phyloP scores from a whole-genome alignment of 2,797 vertebrate genomes.

The Aldrovandia affinis region DNA sequence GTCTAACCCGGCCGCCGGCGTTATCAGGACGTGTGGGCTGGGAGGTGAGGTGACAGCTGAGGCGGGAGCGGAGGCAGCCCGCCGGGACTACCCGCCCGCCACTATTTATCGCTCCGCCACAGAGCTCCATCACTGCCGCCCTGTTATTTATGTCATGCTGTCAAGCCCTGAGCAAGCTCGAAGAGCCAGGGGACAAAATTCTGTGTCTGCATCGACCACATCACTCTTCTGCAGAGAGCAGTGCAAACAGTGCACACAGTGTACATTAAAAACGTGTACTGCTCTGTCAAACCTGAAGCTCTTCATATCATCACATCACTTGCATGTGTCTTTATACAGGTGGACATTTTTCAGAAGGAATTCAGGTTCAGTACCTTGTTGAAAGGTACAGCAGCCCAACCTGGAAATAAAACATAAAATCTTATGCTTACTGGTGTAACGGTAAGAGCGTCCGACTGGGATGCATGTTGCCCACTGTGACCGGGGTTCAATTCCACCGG shows the following conservation, averaged over 20 bases:
- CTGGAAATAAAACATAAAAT: no score
- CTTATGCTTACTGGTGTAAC: no score
- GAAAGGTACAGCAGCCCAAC: no score
- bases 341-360: no score
- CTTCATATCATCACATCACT: no score
- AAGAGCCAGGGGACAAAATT: not conserved
- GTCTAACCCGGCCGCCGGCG: not conserved
- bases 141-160: conserved; percentile 18
- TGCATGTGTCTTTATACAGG: no score
- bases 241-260: no score
- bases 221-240: not conserved
- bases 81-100: not conserved
- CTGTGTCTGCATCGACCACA: not conserved
- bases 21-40: not conserved
- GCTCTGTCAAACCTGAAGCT: not conserved
- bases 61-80: not conserved
- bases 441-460: no score
- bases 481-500: no score
- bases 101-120: not conserved
- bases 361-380: no score
- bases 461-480: no score
- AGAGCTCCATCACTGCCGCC: conserved; percentile 19
- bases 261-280: not conserved
- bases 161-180: not conserved
- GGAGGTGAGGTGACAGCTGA: not conserved